Conservation (phyloP, 2,797 vertebrate species). For the Pogoniulus pusillus region DNA sequence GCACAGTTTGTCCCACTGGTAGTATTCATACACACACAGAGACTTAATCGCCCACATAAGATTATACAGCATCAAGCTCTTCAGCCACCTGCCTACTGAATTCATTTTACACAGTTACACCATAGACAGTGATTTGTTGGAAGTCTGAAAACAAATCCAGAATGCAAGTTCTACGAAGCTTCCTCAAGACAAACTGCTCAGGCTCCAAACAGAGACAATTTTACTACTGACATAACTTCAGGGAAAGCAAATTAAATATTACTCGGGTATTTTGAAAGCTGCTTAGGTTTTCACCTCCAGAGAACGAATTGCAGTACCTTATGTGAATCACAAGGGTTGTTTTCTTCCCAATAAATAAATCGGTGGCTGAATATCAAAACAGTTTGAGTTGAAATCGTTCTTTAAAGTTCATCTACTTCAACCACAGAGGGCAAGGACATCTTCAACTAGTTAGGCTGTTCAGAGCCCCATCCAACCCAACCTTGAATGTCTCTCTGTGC, state of each 20-base stretch:
- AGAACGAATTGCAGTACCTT: neutral
- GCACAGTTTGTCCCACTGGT: neutral
- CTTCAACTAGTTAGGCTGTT: no score
- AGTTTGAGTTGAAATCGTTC: no score
- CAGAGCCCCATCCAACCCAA: no score
- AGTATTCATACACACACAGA: neutral
- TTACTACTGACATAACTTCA: fast-evolving
- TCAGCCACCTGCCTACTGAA: neutral
- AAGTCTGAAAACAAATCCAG: neutral
- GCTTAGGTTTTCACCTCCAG: neutral
- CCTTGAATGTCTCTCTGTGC: no score
- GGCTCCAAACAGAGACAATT: neutral
- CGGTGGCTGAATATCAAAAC: fast-evolving
- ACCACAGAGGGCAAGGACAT: no score
- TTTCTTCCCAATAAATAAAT: neutral
- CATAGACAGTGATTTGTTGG: fast-evolving
- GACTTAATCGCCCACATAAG: neutral
- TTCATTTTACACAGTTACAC: neutral
- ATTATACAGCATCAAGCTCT: neutral
- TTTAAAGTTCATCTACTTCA: no score
- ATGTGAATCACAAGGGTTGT: no score
- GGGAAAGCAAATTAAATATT: neutral
- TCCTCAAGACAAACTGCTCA: neutral
- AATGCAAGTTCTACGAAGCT: neutral
- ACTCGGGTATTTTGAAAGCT: neutral